Base-by-base conservation (phyloP, 1,140 invertebrate genomes). In the Pseudobourletiella spinata region DNA sequence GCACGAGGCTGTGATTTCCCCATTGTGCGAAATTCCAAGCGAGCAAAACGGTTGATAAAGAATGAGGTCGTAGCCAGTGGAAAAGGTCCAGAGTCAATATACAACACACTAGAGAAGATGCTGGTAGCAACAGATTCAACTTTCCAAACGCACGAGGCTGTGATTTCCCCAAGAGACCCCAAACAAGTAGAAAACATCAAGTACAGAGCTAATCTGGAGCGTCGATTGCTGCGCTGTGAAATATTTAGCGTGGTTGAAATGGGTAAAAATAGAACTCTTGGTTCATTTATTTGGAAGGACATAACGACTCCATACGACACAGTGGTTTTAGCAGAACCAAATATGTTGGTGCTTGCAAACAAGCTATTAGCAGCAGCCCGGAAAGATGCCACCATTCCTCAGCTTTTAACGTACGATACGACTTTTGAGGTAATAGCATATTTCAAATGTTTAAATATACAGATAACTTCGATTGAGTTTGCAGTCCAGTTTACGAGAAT, bases 151-250 rank as follows among this genome's bases (percentile, higher is more conserved):
- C 11, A 22, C 2, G 26, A 55, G 18, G 22, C 52, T 55, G 29
- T 32, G 20, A 16, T 2, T 28, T 16, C 25, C 20, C 26, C 52
- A 3, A 3, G 52, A 28, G 28, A 55, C 18, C 16, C 8, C 30
- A 32, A 32, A 32, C 52, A 55, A 22, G 20, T 32, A 28, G 3
- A 28, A 55, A 55, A 55, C 20, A n/a, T 55, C 25, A 55, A 55
- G 20, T 6, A 32, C 24, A 11, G 20, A 14, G 11, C 8, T 2
- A 22, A 30, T 3, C 2, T 2, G 18, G 20, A 55, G 26, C 3
- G 29, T 32, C 11, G 4, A n/a, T 2, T 55, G 20, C n/a, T n/a
- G 16, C 24, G 29, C 11, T 55, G 52, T 32, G 52, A 55, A 3
- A 3, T 55, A 32, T 55, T 30, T 32, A 16, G 15, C 11, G 35